Percentiles rank a stretch among this genome's conserved stretches.
Conservation (phyloP, 2,888 invertebrate genomes). For the Dasysyrphus albostriatus region DNA sequence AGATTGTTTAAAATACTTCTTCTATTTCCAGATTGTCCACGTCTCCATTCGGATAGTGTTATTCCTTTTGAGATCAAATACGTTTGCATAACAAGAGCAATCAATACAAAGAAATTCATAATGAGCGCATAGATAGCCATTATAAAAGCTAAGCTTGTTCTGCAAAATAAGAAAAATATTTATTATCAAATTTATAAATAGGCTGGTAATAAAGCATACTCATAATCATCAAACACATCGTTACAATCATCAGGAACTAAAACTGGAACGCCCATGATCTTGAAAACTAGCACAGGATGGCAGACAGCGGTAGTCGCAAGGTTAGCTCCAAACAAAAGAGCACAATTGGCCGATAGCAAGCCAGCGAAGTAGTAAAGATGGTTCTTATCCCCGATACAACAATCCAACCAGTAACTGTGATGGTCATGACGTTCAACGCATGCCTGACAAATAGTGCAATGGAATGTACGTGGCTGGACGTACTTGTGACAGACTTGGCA, state of each 20-base stretch:
- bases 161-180: conserved; percentile 79
- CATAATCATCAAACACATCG: conserved; percentile 91
- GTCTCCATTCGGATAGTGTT: conserved; percentile 85
- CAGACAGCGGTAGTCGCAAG: conserved; percentile 93
- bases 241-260: conserved; percentile 93
- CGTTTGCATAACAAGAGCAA: conserved; percentile 84
- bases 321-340: conserved; percentile 90
- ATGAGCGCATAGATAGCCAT: conserved; percentile 85
- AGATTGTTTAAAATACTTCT: conserved; percentile 79
- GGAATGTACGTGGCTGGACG: conserved; percentile 89
- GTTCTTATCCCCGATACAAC: conserved; percentile 93
- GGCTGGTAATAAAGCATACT: conserved; percentile 85
- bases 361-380: conserved; percentile 90
- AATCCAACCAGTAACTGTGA: conserved; percentile 93
- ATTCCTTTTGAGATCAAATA: conserved; percentile 84
- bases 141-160: conserved; percentile 86
- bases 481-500: conserved; percentile 87
- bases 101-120: conserved; percentile 84
- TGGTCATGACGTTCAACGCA: conserved; percentile 92
- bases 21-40: conserved; percentile 78
- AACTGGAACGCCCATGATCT: conserved; percentile 84
- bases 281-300: conserved; percentile 87
- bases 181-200: neutral
- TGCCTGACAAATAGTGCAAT: conserved; percentile 92
- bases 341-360: conserved; percentile 87